Conservation (phyloP, 1,140 invertebrate species). For the Drosophila equinoxialis region DNA sequence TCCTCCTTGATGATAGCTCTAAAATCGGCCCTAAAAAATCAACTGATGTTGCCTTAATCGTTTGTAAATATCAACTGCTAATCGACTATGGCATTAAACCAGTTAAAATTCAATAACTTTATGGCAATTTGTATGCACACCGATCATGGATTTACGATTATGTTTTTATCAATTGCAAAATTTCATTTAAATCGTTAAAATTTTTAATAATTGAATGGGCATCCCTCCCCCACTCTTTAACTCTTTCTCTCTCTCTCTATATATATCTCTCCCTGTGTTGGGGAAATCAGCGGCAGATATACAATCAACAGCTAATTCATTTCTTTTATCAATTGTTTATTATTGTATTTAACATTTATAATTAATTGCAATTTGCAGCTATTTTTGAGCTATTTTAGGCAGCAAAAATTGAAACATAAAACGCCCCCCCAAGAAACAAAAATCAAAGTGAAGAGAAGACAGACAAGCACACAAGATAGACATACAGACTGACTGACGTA, state of each 20-base stretch:
- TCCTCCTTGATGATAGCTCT: neutral
- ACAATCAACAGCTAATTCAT: constrained; percentile 6
- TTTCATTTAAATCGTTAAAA: neutral
- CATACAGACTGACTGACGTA: neutral
- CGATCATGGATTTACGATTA: neutral
- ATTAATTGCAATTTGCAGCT: constrained; percentile 58
- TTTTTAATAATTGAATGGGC: too few species aligned
- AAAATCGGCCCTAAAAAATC: neutral
- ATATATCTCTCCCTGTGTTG: too few species aligned
- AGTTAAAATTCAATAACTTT: neutral
- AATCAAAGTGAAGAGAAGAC: constrained; percentile 18
- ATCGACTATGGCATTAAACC: neutral
- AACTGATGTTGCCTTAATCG: neutral
- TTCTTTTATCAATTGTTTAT: constrained; percentile 52
- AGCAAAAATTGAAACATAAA: constrained; percentile 29
- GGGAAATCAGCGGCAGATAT: neutral
- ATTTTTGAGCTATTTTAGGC: constrained; percentile 56
- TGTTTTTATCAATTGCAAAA: constrained; percentile 4
- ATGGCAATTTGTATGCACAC: neutral
- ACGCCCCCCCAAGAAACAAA: neutral
- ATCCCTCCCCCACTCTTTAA: too few species aligned
- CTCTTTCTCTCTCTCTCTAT: too few species aligned
- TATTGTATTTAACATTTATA: constrained; percentile 61
- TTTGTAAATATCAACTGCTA: neutral
- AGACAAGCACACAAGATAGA: constrained; percentile 6